Evolutionary conservation across 37 sponge, comb jelly and placozoan species (phyloP).

Genomic region (Halisarca cf. caerulea): DNA sequence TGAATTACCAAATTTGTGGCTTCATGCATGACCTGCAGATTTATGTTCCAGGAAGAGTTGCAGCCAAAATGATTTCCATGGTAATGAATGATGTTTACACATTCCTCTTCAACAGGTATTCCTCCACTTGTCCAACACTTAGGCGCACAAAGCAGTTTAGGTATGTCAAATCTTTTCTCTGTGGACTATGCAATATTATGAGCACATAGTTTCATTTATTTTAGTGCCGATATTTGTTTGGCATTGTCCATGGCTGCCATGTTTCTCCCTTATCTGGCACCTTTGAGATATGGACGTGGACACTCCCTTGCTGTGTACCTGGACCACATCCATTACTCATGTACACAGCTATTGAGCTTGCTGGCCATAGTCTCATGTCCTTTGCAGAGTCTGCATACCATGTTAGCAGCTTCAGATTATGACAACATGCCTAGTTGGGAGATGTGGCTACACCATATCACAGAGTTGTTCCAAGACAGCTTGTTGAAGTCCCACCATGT

Average conservation of each 20-base stretch:
- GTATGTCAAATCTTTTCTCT: too few species aligned
- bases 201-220: too few species aligned
- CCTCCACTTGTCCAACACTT: background rate
- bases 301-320: constrained; percentile 2
- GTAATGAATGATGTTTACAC: background rate
- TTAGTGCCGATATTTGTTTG: background rate
- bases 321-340: background rate
- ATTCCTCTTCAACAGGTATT: constrained; percentile 36
- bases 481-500: too few species aligned
- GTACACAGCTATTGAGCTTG: background rate
- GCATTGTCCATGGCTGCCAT: background rate
- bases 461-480: too few species aligned
- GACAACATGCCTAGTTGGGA: too few species aligned
- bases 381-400: background rate
- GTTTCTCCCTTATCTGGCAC: background rate
- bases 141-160: background rate
- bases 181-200: too few species aligned
- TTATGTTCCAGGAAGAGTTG: background rate
- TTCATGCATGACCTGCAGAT: constrained; percentile 46
- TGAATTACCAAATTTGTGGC: constrained; percentile 47
- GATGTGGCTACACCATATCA: too few species aligned
- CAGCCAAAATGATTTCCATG: background rate
- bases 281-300: background rate
- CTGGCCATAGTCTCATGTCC: background rate
- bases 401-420: too few species aligned